Base-by-base conservation (phyloP, 2,888 invertebrate species). In the Epiblema foenella region DNA sequence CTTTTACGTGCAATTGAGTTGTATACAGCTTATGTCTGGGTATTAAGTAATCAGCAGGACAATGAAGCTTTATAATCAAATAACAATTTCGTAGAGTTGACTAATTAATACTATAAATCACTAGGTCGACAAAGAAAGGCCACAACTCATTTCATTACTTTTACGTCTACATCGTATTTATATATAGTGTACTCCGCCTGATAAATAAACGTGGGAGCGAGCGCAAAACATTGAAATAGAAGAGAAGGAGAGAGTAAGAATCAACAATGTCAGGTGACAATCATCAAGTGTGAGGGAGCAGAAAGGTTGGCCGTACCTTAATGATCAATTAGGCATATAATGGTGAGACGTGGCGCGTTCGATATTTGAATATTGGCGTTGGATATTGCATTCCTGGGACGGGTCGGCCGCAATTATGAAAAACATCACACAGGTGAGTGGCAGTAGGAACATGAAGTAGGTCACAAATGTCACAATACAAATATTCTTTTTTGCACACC, bases 331-430 rank as follows among this genome's bases (percentile, higher is more conserved):
- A n/a, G 33, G 46, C 24, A 39, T 39, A 24, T 42, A 54, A 10
- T 52, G 39, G n/a, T 20, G 20, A 66, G 29, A 29, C 15, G 65
- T 64, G 29, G 49, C 33, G 42, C 42, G 63, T 51, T 70, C 73
- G 76, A 79, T 78, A 80, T 81, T 81, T 80, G 81, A 81, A 82
- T 81, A 79, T 79, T 64, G 71, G 63, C 52, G 72, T 52, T 42
- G 77, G 74, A 78, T 83, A 83, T 83, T 81, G 79, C 81, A 83
- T 83, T 78, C 81, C 81, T 69, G 51, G 72, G 73, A 72, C 72
- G 75, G 72, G 74, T 75, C 65, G 75, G 75, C 81, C 79, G 77
- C 79, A 79, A 80, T 73, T 73, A 73, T 75, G 73, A 57, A 29
- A 15, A 0, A 9, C n/a, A 57, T 20, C 29, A 67, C 67, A 67